Conservation (phyloP, 2,797 vertebrate species). For the Galagoides demidoff region DNA sequence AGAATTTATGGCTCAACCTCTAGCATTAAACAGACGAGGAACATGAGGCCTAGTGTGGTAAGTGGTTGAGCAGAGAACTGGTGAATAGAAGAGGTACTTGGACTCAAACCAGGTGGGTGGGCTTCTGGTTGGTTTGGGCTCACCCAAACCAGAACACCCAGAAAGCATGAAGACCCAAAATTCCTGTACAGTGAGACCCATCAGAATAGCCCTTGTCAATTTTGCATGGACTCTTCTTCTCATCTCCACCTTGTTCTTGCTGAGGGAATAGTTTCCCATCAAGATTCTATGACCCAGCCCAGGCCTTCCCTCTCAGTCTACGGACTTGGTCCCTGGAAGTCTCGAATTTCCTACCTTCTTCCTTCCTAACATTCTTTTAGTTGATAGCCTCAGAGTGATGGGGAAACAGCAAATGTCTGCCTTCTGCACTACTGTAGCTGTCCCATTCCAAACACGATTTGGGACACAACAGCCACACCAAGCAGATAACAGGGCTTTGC, state of each 20-base stretch:
- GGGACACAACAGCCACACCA: neutral
- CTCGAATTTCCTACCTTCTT: neutral
- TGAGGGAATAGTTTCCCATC: neutral
- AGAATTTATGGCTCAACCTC: neutral
- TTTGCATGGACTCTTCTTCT: neutral
- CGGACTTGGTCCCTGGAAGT: neutral
- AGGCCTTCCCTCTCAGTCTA: too few relatives aligned
- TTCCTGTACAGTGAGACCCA: neutral
- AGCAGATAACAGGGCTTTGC: neutral
- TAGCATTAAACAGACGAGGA: neutral
- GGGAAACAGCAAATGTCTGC: neutral
- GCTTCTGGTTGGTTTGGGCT: neutral
- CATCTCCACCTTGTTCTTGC: neutral
- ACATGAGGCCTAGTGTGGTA: neutral
- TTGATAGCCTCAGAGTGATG: neutral
- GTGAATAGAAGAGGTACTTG: neutral
- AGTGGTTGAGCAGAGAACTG: neutral
- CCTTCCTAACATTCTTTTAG: accelerated
- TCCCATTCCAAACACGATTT: neutral
- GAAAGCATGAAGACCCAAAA: neutral
- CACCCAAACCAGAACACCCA: neutral
- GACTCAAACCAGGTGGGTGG: neutral
- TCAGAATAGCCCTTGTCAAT: neutral
- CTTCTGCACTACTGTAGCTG: neutral
- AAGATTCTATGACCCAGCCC: neutral